Base-by-base conservation (phyloP, 2,113 vertebrate species). In the Myxocyprinus asiaticus region DNA sequence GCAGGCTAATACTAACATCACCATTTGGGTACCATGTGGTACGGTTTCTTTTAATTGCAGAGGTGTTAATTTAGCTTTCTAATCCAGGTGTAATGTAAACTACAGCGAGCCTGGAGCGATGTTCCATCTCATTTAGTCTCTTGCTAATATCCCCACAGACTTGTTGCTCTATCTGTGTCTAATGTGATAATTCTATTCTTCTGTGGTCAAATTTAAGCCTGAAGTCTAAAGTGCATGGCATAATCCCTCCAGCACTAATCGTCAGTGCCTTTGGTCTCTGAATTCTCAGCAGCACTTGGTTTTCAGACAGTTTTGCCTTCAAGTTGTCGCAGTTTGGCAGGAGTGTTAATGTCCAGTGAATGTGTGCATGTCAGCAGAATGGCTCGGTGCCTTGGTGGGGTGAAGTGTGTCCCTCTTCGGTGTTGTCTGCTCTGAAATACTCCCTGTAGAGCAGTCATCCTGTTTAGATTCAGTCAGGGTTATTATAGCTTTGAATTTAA, bases 161-260 rank as follows among this genome's bases (percentile, higher is more conserved):
- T 61, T 77, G 73, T 83, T 66, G 63, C 63, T 80, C 50, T 70
- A 17, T 65, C 75, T 80, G 82, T 69, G 78, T 76, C 59, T 71
- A 61, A 67, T 65, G 82, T 76, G 82, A 66, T 80, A 71, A 80
- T 71, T 80, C 43, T 56, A 71, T 61, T 71, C 55, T 71, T 76
- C 63, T 61, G 62, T 66, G 74, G 74, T 76, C 62, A 62, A 42
- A 55, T 76, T 76, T 76, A 76, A 76, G 50, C 62, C 74, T 22
- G 22, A 48, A 64, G 72, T 50, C 72, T 74, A 51, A 61, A 73
- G 72, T 75, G 45, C 72, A 42, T 11, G 17, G 8, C 61, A 42
- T 76, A 44, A 76, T 65, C 48, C 62, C 74, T 76, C 62, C 74
- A 76, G 74, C 22, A 55, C 74, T 53, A 63, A 75, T 63, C 56